Percentiles rank a stretch among this genome's conserved stretches.
phyloP scores from a whole-genome alignment of 2,888 invertebrate genomes.

The Lutraria lutraria region DNA sequence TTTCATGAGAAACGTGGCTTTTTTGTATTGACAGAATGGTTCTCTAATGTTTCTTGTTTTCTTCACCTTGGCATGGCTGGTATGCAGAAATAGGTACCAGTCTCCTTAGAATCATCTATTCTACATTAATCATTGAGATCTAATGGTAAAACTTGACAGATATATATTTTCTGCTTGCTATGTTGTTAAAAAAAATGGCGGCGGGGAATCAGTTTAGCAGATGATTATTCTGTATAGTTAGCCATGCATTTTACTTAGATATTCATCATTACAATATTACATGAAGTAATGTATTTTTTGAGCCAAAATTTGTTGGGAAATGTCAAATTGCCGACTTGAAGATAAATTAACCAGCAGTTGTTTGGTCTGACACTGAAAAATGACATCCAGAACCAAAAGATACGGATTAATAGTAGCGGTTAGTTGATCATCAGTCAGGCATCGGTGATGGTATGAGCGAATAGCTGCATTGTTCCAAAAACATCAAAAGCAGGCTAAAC shows the following conservation, averaged over 20 bases:
- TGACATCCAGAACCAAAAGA: slow-evolving; percentile 44
- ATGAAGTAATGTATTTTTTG: slow-evolving; percentile 54
- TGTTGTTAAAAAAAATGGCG: slow-evolving; percentile 53
- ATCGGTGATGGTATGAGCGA: slow-evolving; percentile 33
- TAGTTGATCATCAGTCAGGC: slow-evolving; percentile 40
- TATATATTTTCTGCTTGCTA: slow-evolving; percentile 62
- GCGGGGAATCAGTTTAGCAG: slow-evolving; percentile 59
- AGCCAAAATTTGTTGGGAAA: slow-evolving; percentile 58
- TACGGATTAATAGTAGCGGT: slow-evolving; percentile 37
- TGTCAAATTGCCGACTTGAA: slow-evolving; percentile 49
- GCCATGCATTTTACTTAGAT: slow-evolving; percentile 61
- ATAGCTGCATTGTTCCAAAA: slow-evolving; percentile 42
- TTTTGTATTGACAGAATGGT: slow-evolving; percentile 60
- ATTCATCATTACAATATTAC: slow-evolving; percentile 61
- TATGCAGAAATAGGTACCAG: slow-evolving; percentile 43
- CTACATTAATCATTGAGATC: slow-evolving; percentile 65
- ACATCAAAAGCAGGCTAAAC: not conserved
- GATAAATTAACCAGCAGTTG: slow-evolving; percentile 63
- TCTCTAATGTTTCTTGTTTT: slow-evolving; percentile 48
- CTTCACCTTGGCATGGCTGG: slow-evolving; percentile 45
- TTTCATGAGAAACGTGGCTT: slow-evolving; percentile 17
- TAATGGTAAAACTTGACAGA: slow-evolving; percentile 63
- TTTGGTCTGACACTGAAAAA: slow-evolving; percentile 57
- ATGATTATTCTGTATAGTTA: slow-evolving; percentile 56
- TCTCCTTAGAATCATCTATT: slow-evolving; percentile 36